These are phyloP conservation scores for Cantharis rustica DNA, from an alignment of 2,888 invertebrate genomes.

Conservation along the genomic window DNA sequence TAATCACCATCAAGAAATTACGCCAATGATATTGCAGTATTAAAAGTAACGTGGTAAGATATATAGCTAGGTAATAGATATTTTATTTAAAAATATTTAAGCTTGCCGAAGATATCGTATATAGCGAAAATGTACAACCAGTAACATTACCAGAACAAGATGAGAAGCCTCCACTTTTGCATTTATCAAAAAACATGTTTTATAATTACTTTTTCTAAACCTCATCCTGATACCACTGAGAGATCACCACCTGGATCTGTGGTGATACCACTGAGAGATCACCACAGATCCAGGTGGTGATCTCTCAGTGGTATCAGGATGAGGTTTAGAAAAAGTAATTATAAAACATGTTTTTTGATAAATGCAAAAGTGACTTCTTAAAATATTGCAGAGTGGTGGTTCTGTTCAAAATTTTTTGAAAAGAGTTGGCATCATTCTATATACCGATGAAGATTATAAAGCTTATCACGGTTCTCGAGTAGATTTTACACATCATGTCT, in stretches of 20 bases:
- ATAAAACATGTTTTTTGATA: background rate
- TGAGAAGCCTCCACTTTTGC: constrained; percentile 12
- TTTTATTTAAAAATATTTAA: constrained; percentile 23
- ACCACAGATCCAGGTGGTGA: constrained; percentile 16
- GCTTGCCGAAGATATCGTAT: constrained; percentile 34
- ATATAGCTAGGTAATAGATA: background rate
- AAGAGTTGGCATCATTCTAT: constrained; percentile 50
- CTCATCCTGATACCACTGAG: background rate
- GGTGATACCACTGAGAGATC: too few species aligned
- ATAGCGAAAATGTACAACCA: constrained; percentile 27
- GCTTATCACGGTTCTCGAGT: background rate
- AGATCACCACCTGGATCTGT: constrained; percentile 9
- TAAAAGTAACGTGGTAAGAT: constrained; percentile 26
- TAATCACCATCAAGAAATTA: constrained; percentile 25
- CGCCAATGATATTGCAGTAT: constrained; percentile 38
- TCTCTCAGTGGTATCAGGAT: background rate
- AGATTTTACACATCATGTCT: constrained; percentile 37
- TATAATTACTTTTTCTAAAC: background rate
- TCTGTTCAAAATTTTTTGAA: constrained; percentile 48
- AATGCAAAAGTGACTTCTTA: background rate
- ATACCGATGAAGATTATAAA: constrained; percentile 40
- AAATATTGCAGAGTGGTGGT: constrained; percentile 40
- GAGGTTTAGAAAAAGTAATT: background rate
- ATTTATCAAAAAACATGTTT: background rate
- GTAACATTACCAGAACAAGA: constrained; percentile 32